Conservation (phyloP, 2,797 vertebrate genomes). For the Graptemys geographica region DNA sequence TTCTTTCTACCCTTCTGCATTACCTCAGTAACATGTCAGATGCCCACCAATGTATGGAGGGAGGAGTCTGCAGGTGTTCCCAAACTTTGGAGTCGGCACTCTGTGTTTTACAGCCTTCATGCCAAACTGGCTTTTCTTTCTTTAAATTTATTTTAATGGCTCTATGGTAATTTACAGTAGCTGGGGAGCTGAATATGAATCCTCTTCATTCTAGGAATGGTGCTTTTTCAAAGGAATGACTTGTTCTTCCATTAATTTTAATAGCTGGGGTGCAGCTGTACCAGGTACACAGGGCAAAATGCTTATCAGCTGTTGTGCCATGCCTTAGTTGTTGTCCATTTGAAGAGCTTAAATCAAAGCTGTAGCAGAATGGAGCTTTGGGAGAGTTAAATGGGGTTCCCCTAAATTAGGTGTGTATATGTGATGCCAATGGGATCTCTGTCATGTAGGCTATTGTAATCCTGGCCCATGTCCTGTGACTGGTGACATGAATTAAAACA, state of each 20-base stretch:
- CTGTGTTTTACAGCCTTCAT: neutral
- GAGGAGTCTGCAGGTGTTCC: neutral
- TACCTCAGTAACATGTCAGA: neutral
- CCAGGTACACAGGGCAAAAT: neutral
- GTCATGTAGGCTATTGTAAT: neutral
- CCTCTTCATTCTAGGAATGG: neutral
- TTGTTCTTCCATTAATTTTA: neutral
- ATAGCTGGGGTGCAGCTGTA: neutral
- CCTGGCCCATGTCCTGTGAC: neutral
- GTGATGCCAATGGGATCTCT: neutral
- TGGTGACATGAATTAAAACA: rapidly evolving
- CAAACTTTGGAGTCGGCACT: neutral
- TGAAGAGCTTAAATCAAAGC: neutral
- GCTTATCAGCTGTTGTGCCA: neutral
- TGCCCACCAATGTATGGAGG: neutral
- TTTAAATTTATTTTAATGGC: neutral
- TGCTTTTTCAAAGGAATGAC: neutral
- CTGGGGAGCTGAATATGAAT: neutral
- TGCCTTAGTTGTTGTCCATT: neutral
- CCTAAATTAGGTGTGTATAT: neutral
- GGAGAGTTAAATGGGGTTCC: neutral
- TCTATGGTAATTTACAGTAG: neutral
- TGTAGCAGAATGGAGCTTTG: neutral
- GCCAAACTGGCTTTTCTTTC: neutral
- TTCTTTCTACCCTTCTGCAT: too few species aligned